phyloP scores from a whole-genome alignment of 2,113 vertebrate species.

The Ardeotis arabs region DNA sequence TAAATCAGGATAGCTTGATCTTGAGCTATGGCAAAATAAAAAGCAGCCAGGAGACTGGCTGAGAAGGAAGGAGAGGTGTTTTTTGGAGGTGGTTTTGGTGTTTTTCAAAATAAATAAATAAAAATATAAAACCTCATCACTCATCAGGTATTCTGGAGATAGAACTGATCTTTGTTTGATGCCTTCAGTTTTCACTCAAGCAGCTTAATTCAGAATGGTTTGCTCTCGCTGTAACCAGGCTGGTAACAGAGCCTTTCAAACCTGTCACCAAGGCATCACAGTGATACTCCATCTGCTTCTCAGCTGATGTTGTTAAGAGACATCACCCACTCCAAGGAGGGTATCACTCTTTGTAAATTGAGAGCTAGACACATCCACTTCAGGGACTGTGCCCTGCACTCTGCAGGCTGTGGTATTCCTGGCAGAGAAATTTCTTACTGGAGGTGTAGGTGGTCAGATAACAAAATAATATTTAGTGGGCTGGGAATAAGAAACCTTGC shows the following conservation, averaged over 20 bases:
- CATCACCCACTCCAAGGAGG: not conserved
- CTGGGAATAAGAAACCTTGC: not conserved
- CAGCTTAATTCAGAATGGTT: not conserved
- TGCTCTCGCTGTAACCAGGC: not conserved
- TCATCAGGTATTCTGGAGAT: not conserved
- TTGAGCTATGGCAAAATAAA: not conserved
- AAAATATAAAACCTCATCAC: not conserved
- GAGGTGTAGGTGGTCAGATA: not conserved
- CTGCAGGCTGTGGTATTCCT: not conserved
- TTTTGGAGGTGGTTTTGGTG: no score
- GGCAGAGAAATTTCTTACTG: not conserved
- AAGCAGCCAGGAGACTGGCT: not conserved
- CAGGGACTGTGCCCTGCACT: not conserved
- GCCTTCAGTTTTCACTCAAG: not conserved
- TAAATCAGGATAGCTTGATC: not conserved
- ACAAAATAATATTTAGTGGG: not conserved
- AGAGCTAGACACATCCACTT: not conserved
- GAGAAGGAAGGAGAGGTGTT: not conserved
- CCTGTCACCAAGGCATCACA: not conserved
- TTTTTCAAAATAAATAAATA: not conserved
- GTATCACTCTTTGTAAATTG: not conserved
- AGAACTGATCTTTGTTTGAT: not conserved
- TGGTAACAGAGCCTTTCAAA: not conserved
- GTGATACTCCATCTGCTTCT: slow-evolving; percentile 6
- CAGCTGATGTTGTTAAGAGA: not conserved